A percentile compares a stretch with the other conserved stretches of the same genome.
phyloP scores from a whole-genome alignment of 2,113 vertebrate species.

The Camarhynchus parvulus region DNA sequence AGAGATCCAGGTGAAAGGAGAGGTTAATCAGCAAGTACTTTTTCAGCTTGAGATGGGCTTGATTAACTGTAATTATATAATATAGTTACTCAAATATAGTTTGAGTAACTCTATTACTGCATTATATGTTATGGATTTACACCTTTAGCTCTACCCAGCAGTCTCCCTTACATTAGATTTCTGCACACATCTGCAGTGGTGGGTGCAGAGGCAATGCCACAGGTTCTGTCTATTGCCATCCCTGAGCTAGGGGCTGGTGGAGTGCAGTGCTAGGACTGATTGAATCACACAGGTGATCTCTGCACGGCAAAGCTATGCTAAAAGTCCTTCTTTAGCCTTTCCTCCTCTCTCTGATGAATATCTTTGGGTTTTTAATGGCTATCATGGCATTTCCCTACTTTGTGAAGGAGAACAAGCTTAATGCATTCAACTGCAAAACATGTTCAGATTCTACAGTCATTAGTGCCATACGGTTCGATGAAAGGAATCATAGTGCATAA shows the following conservation, averaged over 20 bases:
- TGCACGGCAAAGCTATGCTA: neutral
- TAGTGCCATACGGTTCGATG: neutral
- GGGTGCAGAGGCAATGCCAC: neutral
- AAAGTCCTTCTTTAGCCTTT: neutral
- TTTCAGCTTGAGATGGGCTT: neutral
- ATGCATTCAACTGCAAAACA: neutral
- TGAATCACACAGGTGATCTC: neutral
- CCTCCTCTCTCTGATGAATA: neutral
- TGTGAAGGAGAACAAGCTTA: neutral
- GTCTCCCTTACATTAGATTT: neutral
- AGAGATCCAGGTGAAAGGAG: neutral
- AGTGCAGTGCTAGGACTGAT: neutral
- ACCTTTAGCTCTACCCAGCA: neutral
- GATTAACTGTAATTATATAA: neutral
- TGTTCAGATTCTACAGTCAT: neutral
- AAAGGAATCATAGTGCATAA: neutral
- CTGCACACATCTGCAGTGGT: neutral
- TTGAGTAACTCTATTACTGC: neutral
- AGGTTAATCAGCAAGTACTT: neutral
- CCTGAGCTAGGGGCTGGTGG: neutral
- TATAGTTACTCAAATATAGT: neutral
- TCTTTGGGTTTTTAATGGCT: neutral
- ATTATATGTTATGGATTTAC: neutral
- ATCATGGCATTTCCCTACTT: neutral
- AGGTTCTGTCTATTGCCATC: neutral